phyloP scores from a whole-genome alignment of 2,888 invertebrate genomes.

The Dicyrtoma fusca region DNA sequence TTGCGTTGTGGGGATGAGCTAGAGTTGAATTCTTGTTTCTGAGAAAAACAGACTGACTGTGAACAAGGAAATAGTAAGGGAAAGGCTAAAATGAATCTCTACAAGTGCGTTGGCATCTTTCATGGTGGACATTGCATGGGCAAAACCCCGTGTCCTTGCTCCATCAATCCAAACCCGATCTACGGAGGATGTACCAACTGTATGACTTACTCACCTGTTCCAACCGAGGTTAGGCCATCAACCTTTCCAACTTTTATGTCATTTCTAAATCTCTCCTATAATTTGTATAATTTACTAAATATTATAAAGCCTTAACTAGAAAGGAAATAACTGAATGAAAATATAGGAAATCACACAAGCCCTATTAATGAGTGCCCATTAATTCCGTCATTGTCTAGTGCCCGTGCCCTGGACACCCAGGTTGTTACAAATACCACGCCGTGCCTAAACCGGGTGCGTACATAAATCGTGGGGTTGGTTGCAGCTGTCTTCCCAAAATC shows the following conservation, averaged over 20 bases:
- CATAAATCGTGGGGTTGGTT: neutral
- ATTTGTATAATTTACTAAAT: neutral
- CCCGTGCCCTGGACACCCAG: slow-evolving; percentile 15
- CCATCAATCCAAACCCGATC: slow-evolving; percentile 13
- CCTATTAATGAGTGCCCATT: no score
- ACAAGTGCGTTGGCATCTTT: neutral
- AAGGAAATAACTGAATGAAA: neutral
- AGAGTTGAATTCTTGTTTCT: no score
- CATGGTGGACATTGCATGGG: neutral
- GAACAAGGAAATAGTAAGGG: no score
- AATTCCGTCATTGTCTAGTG: no score
- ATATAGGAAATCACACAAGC: neutral
- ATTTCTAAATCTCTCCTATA: neutral
- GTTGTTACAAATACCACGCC: slow-evolving; percentile 9
- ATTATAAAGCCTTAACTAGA: no score
- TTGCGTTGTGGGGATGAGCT: no score
- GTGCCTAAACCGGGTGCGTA: neutral
- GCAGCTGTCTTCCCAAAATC: slow-evolving; percentile 3
- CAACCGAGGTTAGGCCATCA: slow-evolving; percentile 23
- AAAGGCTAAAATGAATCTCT: no score
- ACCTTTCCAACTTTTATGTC: neutral
- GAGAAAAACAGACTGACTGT: no score
- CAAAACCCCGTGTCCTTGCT: neutral
- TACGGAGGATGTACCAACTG: slow-evolving; percentile 17
- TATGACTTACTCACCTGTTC: slow-evolving; percentile 11